A percentile compares a stretch with the other conserved stretches of the same genome.
Evolutionary conservation across 2,797 vertebrate genomes (phyloP).

Genomic region (Myiotriccus ornatus): DNA sequence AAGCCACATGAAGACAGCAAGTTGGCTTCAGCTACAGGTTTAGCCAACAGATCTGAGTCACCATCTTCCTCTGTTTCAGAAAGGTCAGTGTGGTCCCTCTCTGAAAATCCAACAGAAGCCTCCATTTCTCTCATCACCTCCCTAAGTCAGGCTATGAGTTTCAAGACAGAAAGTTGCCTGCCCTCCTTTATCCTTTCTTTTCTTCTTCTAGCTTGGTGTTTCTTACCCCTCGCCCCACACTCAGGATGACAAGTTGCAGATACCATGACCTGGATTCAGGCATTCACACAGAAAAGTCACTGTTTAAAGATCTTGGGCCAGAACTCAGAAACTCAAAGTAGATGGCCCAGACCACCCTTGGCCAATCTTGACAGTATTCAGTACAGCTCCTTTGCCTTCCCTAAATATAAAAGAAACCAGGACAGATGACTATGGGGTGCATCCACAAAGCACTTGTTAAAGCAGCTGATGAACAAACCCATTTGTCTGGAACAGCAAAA

Average conservation of each 20-base stretch:
- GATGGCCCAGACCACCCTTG: not conserved
- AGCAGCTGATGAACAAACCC: conserved; percentile 1
- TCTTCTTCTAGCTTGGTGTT: not conserved
- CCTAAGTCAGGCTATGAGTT: not conserved
- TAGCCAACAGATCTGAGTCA: not conserved
- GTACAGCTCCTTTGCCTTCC: not conserved
- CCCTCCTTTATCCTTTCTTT: not conserved
- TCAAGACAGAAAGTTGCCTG: not conserved
- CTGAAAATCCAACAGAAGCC: not conserved
- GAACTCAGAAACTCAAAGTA: not conserved
- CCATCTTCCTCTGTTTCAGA: not conserved
- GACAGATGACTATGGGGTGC: conserved; percentile 13
- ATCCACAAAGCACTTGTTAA: not conserved
- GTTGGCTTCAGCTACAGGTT: not conserved
- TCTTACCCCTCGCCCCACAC: not conserved
- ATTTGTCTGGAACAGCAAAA: rapidly evolving
- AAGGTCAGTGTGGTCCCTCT: not conserved
- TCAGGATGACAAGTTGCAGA: not conserved
- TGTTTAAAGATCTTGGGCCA: not conserved
- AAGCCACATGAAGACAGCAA: not conserved
- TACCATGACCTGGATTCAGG: not conserved
- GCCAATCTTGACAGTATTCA: not conserved
- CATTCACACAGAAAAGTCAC: not conserved
- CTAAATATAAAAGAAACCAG: not conserved
- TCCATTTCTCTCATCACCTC: not conserved